phyloP scores from a whole-genome alignment of 1,140 invertebrate genomes.

The Listronotus bonariensis region DNA sequence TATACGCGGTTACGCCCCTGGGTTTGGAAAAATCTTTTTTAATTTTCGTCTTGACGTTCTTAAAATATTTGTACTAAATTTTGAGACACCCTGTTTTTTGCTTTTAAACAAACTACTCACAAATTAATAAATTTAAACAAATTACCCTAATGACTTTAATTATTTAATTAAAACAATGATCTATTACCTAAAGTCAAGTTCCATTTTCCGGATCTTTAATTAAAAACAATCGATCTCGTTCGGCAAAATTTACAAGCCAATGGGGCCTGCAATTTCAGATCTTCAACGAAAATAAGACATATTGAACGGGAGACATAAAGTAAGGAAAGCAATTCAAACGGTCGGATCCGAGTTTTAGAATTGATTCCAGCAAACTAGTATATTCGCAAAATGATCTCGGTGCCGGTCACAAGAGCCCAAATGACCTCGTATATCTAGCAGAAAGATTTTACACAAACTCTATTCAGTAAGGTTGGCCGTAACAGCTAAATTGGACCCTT shows the following conservation, averaged over 20 bases:
- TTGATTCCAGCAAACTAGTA: slow-evolving; percentile 29
- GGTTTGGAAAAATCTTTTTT: too few relatives aligned
- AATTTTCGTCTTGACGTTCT: too few relatives aligned
- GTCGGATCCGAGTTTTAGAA: slow-evolving; percentile 28
- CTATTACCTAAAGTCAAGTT: too few relatives aligned
- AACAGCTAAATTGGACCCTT: slow-evolving; percentile 22
- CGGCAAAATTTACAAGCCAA: slow-evolving; percentile 25
- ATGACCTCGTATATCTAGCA: slow-evolving; percentile 28
- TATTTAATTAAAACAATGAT: too few relatives aligned
- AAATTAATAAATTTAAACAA: too few relatives aligned
- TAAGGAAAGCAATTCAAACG: slow-evolving; percentile 25
- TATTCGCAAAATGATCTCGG: slow-evolving; percentile 28
- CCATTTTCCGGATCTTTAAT: slow-evolving; percentile 10
- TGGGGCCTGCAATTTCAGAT: slow-evolving; percentile 18
- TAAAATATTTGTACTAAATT: too few relatives aligned
- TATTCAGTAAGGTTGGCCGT: slow-evolving; percentile 19
- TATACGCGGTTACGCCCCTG: too few relatives aligned
- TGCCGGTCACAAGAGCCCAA: slow-evolving; percentile 27
- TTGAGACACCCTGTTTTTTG: too few relatives aligned
- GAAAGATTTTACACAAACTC: slow-evolving; percentile 28
- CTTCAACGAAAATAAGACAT: slow-evolving; percentile 31
- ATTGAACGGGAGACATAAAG: slow-evolving; percentile 27
- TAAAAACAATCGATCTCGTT: slow-evolving; percentile 29
- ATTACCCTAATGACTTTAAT: too few relatives aligned
- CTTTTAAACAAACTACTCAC: too few relatives aligned